Conservation (phyloP, 2,888 invertebrate genomes). For the Balanococcus diminutus region DNA sequence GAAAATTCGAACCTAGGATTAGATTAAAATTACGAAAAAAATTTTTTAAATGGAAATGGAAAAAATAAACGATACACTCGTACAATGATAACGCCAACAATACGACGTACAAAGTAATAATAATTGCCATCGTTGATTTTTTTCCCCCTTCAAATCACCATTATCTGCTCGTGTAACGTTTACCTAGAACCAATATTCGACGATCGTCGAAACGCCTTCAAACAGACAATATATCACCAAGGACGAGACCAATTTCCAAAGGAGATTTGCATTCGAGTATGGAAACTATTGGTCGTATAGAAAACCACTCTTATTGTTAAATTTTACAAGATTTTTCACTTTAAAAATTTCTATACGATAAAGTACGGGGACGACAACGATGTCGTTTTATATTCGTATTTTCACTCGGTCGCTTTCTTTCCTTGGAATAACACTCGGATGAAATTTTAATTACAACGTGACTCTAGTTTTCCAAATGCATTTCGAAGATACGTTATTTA, state of each 20-base stretch:
- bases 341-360: slow-evolving; percentile 13
- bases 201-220: background rate
- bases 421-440: background rate
- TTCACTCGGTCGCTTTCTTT: background rate
- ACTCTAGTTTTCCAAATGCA: no score
- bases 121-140: background rate
- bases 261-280: slow-evolving; percentile 7
- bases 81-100: background rate
- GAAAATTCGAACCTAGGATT: background rate
- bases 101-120: no score
- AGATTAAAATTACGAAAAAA: no score
- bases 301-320: background rate
- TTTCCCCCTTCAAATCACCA: background rate
- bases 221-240: slow-evolving; percentile 7
- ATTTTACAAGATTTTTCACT: slow-evolving; percentile 35
- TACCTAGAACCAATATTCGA: background rate
- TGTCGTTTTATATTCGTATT: background rate
- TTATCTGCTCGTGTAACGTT: background rate
- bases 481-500: no score
- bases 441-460: background rate
- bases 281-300: background rate
- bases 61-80: background rate
- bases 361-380: background rate
- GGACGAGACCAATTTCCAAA: slow-evolving; percentile 36
- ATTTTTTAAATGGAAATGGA: no score